phyloP scores from a whole-genome alignment of 2,113 vertebrate genomes.

The Nymphicus hollandicus region DNA sequence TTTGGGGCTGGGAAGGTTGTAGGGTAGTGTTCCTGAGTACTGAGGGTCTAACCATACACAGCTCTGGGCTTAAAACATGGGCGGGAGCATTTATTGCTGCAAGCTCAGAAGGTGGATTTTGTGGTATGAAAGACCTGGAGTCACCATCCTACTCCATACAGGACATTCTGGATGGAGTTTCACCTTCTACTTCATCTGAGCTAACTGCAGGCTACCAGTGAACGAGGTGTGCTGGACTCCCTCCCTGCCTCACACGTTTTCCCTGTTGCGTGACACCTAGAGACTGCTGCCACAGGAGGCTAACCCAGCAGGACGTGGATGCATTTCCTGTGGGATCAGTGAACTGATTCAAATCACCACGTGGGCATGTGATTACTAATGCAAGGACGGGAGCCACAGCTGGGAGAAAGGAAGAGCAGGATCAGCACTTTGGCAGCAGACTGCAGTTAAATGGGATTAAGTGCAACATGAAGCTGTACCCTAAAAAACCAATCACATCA shows the following conservation, averaged over 20 bases:
- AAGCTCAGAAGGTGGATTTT: not conserved
- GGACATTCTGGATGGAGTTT: constrained; percentile 3
- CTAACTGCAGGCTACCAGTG: not conserved
- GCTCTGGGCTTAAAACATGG: not conserved
- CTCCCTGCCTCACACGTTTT: not conserved
- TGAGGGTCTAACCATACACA: not conserved
- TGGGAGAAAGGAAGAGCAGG: constrained; percentile 15
- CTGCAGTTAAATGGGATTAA: not conserved
- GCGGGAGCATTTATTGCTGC: not conserved
- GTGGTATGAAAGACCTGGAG: not conserved
- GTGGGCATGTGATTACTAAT: not conserved
- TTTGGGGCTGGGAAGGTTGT: not conserved
- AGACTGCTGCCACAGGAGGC: not conserved
- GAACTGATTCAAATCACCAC: not conserved
- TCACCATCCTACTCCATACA: not conserved
- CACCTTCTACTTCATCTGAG: not conserved
- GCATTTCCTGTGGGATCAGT: not conserved
- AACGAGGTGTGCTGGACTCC: not conserved
- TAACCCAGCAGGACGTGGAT: constrained; percentile 3
- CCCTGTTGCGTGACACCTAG: not conserved
- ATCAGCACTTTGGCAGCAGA: constrained; percentile 6
- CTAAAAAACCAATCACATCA: not conserved
- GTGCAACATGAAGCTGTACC: not conserved
- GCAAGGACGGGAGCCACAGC: not conserved
- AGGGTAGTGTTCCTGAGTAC: not conserved